These are phyloP conservation scores for Nemotelus pantherinus DNA, from an alignment of 2,888 invertebrate species.

Conservation along the genomic window DNA sequence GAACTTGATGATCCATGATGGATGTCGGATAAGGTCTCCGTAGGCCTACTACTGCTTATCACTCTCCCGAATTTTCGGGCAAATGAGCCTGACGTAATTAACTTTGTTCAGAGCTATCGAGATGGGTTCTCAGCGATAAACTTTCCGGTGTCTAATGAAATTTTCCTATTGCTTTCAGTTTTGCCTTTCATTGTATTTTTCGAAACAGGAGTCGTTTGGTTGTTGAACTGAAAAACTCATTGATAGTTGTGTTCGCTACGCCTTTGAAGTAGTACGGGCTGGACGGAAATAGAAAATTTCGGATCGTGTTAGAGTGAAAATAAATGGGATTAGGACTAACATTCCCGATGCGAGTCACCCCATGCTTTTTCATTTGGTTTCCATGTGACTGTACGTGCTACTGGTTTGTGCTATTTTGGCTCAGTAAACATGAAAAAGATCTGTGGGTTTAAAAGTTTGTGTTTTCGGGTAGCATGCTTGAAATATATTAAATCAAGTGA, in stretches of 20 bases:
- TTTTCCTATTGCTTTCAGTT: constrained; percentile 3
- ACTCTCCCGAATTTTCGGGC: constrained; percentile 29
- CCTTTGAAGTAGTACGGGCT: background rate
- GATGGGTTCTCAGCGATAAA: constrained; percentile 34
- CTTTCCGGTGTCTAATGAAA: constrained; percentile 34
- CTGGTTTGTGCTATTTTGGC: too few species aligned
- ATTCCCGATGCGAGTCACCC: background rate
- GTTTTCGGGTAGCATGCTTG: constrained; percentile 36
- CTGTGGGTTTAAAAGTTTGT: constrained; percentile 39
- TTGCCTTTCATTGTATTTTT: background rate
- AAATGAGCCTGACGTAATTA: constrained; percentile 43
- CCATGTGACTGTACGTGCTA: too few species aligned
- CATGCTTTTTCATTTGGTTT: constrained; percentile 4
- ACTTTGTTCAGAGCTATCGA: constrained; percentile 31
- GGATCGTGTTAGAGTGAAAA: constrained; percentile 38
- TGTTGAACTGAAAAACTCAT: too few species aligned
- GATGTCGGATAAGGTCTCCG: constrained; percentile 37
- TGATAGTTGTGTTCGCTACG: too few species aligned
- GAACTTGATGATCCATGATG: constrained; percentile 42
- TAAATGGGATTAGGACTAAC: constrained; percentile 33
- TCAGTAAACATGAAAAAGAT: constrained; percentile 7
- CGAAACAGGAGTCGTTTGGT: background rate
- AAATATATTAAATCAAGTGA: constrained; percentile 41
- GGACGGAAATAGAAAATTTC: constrained; percentile 26
- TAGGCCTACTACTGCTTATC: constrained; percentile 24